Evolutionary conservation across 1,140 invertebrate genomes (phyloP).

Genomic region (Diabrotica virgifera): DNA sequence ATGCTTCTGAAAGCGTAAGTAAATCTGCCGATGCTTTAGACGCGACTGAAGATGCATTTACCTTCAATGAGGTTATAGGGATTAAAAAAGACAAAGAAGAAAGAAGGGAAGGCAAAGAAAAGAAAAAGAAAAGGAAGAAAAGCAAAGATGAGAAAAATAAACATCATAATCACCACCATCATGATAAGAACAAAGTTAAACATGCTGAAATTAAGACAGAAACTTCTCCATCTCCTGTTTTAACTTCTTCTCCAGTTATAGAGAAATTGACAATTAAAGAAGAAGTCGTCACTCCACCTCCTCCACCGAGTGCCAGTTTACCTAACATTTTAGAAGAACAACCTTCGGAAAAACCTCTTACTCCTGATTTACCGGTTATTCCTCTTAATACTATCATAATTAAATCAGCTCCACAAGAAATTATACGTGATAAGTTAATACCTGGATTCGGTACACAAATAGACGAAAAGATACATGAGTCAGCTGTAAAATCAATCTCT

Average conservation of each 20-base stretch:
- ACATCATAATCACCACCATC: conserved; percentile 63
- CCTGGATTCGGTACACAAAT: conserved; percentile 67
- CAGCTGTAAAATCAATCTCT: conserved; percentile 73
- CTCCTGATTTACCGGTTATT: conserved; percentile 45
- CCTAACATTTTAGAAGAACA: conserved; percentile 40
- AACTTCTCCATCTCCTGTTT: neutral
- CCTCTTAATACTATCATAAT: conserved; percentile 50
- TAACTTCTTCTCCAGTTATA: neutral
- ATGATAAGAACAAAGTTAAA: conserved; percentile 40
- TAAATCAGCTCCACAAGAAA: conserved; percentile 45
- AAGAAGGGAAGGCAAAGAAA: conserved; percentile 65
- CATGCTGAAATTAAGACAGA: conserved; percentile 32
- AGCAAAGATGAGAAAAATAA: conserved; percentile 73
- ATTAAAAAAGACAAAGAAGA: conserved; percentile 40
- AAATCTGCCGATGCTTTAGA: conserved; percentile 39
- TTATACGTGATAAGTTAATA: conserved; percentile 60
- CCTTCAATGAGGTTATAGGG: conserved; percentile 58
- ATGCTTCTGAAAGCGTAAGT: conserved; percentile 44
- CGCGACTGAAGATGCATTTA: conserved; percentile 52
- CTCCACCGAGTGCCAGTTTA: conserved; percentile 33
- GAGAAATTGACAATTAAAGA: conserved; percentile 24
- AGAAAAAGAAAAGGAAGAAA: conserved; percentile 80
- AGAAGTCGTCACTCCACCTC: neutral
- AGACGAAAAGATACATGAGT: conserved; percentile 73
- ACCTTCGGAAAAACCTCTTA: conserved; percentile 45